A percentile compares a stretch with the other conserved stretches of the same genome.
These are phyloP conservation scores for Siphlonurus alternatus DNA, from an alignment of 2,888 invertebrate species.

Conservation along the genomic window DNA sequence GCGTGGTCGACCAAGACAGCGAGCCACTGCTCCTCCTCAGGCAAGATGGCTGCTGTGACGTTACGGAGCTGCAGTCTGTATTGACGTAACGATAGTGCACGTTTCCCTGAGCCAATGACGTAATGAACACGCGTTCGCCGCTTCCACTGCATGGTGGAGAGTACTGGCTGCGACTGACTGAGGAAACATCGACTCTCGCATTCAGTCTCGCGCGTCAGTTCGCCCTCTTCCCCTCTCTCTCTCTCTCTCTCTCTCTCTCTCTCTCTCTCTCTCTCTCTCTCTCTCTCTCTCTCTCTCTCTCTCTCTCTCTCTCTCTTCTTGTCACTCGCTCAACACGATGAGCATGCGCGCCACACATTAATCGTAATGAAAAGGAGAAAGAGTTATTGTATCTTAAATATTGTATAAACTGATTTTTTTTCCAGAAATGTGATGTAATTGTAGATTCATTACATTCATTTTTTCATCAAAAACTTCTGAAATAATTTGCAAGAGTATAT, in stretches of 20 bases:
- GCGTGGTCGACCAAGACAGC: background rate
- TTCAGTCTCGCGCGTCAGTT: background rate
- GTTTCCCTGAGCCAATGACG: constrained; percentile 19
- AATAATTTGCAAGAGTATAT: too few relatives aligned
- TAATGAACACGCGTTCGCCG: constrained; percentile 13
- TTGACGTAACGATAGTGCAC: constrained; percentile 18
- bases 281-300: too few relatives aligned
- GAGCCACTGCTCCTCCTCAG: background rate
- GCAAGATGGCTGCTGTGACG: background rate
- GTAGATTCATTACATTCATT: too few relatives aligned
- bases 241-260: background rate
- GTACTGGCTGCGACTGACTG: background rate
- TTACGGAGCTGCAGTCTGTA: constrained; percentile 9
- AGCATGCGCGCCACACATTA: too few relatives aligned
- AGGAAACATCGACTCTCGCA: background rate
- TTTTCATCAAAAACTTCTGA: too few relatives aligned
- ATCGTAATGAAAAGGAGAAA: too few relatives aligned
- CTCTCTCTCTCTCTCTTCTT: too few relatives aligned
- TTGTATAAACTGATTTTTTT: too few relatives aligned
- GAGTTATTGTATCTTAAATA: too few relatives aligned
- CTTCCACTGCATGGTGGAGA: constrained; percentile 15
- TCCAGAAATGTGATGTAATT: too few relatives aligned
- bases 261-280: background rate
- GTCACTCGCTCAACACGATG: too few relatives aligned
- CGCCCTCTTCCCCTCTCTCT: background rate